Conservation (phyloP, 2,888 invertebrate genomes). For the Pseudeuparius sepicola region DNA sequence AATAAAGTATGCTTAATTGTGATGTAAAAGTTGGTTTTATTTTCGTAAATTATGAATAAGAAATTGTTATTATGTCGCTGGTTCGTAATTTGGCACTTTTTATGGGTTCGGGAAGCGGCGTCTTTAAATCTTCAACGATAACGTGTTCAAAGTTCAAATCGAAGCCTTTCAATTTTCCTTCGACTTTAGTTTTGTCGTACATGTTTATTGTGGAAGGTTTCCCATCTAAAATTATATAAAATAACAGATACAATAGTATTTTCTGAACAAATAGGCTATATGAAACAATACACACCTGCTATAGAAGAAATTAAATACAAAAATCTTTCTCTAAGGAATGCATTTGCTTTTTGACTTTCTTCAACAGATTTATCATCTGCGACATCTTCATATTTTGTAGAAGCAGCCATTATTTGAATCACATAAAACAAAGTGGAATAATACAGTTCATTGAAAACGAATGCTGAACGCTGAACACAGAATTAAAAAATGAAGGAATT, state of each 20-base stretch:
- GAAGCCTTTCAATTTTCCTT: conserved; percentile 30
- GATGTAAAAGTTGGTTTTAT: no score
- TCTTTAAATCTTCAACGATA: conserved; percentile 32
- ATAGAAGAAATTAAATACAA: conserved; percentile 31
- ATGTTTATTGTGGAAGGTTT: conserved; percentile 29
- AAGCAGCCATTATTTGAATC: no score
- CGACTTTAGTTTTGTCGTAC: conserved; percentile 31
- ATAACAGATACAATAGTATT: no score
- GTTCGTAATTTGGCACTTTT: conserved; percentile 31
- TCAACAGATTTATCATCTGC: no score
- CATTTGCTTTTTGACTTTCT: conserved; percentile 27
- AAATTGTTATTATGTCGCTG: conserved; percentile 30
- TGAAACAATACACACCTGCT: conserved; percentile 29
- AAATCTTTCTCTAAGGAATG: conserved; percentile 32
- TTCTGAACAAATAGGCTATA: no score
- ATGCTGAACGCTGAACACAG: no score
- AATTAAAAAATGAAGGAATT: no score
- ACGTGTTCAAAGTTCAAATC: conserved; percentile 32
- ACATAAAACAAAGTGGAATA: no score
- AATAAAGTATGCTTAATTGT: no score
- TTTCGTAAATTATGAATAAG: no score
- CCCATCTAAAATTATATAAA: conserved; percentile 25
- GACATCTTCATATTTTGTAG: no score
- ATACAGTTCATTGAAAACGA: no score
- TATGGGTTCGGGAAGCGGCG: conserved; percentile 25